Evolutionary conservation across 2,113 vertebrate genomes (phyloP), one percentile per base, ranked within the genome.

Genomic region (Marcusenius ussheri): DNA sequence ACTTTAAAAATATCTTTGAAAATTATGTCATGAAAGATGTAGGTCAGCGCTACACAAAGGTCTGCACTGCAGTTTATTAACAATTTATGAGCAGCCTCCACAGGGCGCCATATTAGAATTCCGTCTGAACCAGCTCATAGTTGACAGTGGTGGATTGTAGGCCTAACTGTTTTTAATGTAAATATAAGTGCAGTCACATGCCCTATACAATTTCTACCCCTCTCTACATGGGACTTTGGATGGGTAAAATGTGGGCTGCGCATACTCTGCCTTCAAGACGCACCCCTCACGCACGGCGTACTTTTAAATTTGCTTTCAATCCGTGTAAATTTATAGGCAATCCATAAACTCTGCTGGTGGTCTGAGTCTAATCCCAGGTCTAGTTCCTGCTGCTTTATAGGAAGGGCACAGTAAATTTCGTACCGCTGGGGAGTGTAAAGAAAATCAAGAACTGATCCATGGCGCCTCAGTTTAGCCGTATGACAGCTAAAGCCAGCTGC

Each of bases 61-160:
- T 94, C 95, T 94, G 94, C 95, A 95, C 93, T 95, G 94, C 95
- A 95, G 94, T 95, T 94, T 94, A 96, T 96, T 96, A 96, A 95
- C 92, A 95, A 96, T 96, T 95, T 95, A 96, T 93, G 92, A 95
- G 91, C 91, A 47, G 90, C 85, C 92, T 93, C 93, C 93, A 91
- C 93, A 93, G 92, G 94, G 91, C 90, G 91, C 92, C 93, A 91
- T 91, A 90, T 91, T 91, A 94, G 93, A 94, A 92, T 93, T 93
- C 88, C 39, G 90, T 94, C 92, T 87, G 90, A 93, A 90, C 89
- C 15, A 56, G 89, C 90, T 93, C 91, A 91, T 94, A 93, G 95
- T 94, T 93, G 94, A 96, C 93, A 95, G 94, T 94, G 92, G 92
- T 91, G 88, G 35, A 35, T 89, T 93, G 92, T 96, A 94, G 95